Conservation (phyloP, 2,797 vertebrate genomes). For the Sebastes goodei region DNA sequence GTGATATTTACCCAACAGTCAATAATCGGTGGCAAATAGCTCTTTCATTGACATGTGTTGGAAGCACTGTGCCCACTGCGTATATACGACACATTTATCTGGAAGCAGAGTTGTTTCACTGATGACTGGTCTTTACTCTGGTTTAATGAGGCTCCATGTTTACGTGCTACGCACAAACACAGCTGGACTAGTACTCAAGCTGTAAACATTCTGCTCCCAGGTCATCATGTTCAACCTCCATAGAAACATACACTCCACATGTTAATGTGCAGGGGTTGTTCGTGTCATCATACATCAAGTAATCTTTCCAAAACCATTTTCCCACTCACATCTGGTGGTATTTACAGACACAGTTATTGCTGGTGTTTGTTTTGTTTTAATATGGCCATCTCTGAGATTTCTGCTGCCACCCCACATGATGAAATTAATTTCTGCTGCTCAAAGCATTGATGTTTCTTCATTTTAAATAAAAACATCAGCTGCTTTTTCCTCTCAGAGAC, state of each 20-base stretch:
- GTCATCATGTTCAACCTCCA: not conserved
- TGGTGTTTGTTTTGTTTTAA: not conserved
- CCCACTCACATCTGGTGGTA: not conserved
- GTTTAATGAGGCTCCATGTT: slow-evolving; percentile 6
- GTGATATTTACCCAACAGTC: slow-evolving; percentile 62
- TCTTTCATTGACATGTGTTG: slow-evolving; percentile 16
- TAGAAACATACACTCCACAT: not conserved
- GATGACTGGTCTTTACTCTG: not conserved
- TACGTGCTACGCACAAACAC: slow-evolving; percentile 37
- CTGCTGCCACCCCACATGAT: not conserved
- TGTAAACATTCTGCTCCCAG: not conserved
- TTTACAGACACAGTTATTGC: not conserved
- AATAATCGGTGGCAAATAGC: slow-evolving; percentile 46
- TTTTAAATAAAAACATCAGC: not conserved
- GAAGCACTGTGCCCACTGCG: not conserved
- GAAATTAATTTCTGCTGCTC: not conserved
- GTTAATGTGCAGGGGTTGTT: not conserved
- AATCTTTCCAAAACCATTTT: not conserved
- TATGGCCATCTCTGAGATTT: not conserved
- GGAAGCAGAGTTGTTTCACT: not conserved
- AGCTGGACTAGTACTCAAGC: slow-evolving; percentile 14
- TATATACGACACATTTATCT: not conserved
- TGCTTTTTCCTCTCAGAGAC: not conserved
- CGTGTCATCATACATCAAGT: not conserved
- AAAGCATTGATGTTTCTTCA: not conserved